These are phyloP conservation scores for Ganaspis sp. DNA, from an alignment of 1,140 invertebrate genomes.

Conservation along the genomic window DNA sequence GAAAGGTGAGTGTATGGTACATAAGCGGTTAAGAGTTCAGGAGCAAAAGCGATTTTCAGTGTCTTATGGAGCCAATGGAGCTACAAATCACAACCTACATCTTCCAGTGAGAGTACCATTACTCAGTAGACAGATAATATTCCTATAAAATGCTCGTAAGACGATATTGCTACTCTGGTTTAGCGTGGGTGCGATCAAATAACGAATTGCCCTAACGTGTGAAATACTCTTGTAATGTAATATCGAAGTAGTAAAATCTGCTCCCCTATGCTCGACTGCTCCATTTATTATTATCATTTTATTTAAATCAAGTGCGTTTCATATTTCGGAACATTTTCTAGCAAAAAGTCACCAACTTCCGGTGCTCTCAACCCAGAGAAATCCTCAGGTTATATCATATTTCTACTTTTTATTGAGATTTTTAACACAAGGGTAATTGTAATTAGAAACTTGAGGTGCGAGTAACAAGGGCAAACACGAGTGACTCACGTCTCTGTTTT, in stretches of 20 bases:
- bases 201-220: not conserved
- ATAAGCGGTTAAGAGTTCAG: slow-evolving; percentile 3
- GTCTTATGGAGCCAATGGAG: slow-evolving; percentile 5
- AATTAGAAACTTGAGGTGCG: not conserved
- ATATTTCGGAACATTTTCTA: not conserved
- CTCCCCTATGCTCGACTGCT: not conserved
- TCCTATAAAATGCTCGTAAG: slow-evolving; percentile 22
- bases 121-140: slow-evolving; percentile 27
- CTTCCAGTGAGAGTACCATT: not conserved
- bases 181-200: slow-evolving; percentile 14
- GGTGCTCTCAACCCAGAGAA: not conserved
- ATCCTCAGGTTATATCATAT: not conserved
- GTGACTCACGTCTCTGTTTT: not conserved
- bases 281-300: not conserved
- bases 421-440: not conserved
- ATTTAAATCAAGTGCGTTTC: not conserved
- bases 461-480: not conserved
- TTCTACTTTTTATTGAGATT: not conserved
- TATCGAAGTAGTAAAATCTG: not conserved
- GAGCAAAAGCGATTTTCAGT: slow-evolving; percentile 4
- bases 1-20: not conserved
- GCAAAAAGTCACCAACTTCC: too few relatives aligned
- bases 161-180: slow-evolving; percentile 4
- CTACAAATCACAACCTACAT: slow-evolving; percentile 23
- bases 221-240: slow-evolving; percentile 3